Evolutionary conservation across 2,888 invertebrate species (phyloP), one percentile per base, ranked within the genome.

Genomic region (Plebejus argus): DNA sequence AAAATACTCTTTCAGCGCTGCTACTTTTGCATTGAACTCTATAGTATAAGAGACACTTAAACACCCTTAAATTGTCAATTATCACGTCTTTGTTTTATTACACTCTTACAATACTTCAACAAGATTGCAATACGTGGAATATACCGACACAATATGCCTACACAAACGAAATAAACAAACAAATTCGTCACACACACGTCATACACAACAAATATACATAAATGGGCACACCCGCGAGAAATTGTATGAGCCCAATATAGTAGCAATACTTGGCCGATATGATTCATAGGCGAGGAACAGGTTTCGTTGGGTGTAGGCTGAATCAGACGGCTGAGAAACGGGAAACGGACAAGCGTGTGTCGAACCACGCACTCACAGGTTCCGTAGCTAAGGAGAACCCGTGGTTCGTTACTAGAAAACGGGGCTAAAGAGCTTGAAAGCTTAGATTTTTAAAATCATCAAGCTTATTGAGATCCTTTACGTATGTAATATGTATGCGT

Each of bases 211-310:
- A 71, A 72, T 33, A 72, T 72, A 66, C 28, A 33, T 66, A 28
- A 33, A 66, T 66, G 66, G 66, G 66, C 28, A 66, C 66, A 15
- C 66, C 28, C 28, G 28, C 56, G 20, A 56, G 33, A 76, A 76
- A 76, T 79, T 77, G 72, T 78, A 78, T 79, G 81, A 78, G 76
- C 80, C 79, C 78, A 76, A 80, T 77, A 80, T 81, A 79, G 80
- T 79, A 77, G 80, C 79, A 79, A 76, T 79, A 77, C 74, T 66
- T 75, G 76, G 79, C 81, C 79, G 81, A 72, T 81, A 83, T 82
- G 83, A 86, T 85, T 83, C 80, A 83, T 84, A 84, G 84, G 83
- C 82, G 79, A 84, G 86, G 45, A 91, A 91, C 91, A 84, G 85
- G 91, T 91, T 86, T 81, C 83, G 82, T 81, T 81, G 82, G 80